Evolutionary conservation across 2,113 vertebrate species (phyloP), one percentile per base, ranked within the genome.

Genomic region (Ellobius talpinus): DNA sequence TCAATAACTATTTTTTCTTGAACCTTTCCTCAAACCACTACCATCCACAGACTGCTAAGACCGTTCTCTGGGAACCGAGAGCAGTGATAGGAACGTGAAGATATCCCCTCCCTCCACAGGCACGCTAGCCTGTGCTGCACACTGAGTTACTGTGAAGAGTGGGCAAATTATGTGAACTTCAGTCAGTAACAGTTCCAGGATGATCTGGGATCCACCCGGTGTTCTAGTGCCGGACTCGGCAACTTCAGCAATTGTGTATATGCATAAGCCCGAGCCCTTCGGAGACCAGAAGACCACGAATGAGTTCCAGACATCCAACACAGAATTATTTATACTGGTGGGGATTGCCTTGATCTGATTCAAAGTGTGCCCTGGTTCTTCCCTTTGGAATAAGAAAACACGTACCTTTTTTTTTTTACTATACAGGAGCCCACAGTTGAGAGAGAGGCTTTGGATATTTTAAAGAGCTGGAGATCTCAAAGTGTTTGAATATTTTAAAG

Each of bases 81-180:
- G 14, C 55, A 93, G 39, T 1, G 24, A 23, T 55, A 12, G 26
- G 5, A 8, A 4, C 14, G 66, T 29, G 3, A 63, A 79, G 50
- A 72, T n/a, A 47, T 73, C 58, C 16, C 50, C 70, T 5, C 8
- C 5, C 2, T 24, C 42, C 42, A 42, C 19, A 65, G 55, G 12
- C 17, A 12, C 19, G 0, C 12, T 7, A 31, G 50, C 6, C 31
- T 13, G 13, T 12, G n/a, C 39, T 42, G 19, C 1, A 1, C 4
- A 1, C 4, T 6, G 29, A 68, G 17, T 79, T 42, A 45, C 5
- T 73, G 61, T 50, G 52, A 23, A 73, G 68, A 55, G 58, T 4
- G 7, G 65, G 33, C 50, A 82, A 70, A 29, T 21, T 10, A 31
- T 3, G 68, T 42, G 63, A 63, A 85, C n/a, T 45, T 19, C 72